phyloP scores from a whole-genome alignment of 2,888 invertebrate species.

The Drosophila meridiana region DNA sequence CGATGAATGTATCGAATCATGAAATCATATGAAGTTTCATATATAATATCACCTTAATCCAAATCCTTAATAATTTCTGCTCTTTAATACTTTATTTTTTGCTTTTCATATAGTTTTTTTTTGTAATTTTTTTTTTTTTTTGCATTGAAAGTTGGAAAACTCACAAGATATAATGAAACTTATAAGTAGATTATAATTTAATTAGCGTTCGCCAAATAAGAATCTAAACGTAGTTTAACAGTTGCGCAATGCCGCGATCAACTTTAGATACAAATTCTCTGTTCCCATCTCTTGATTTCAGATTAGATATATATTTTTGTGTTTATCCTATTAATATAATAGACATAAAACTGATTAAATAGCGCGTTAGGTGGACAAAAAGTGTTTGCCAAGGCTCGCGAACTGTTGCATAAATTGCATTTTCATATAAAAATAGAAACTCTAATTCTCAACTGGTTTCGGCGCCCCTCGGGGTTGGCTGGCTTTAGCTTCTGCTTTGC shows the following conservation, averaged over 20 bases:
- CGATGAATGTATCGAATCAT: too few species aligned
- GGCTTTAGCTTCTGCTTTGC: constrained; percentile 62
- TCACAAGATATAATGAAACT: constrained; percentile 60
- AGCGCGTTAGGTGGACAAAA: constrained; percentile 42
- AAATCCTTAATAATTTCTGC: constrained; percentile 3
- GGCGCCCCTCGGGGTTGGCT: constrained; percentile 1
- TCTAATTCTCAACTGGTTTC: constrained; percentile 50
- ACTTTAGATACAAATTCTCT: constrained; percentile 37
- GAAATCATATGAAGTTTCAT: too few species aligned
- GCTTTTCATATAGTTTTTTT: constrained; percentile 44
- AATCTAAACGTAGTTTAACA: constrained; percentile 41
- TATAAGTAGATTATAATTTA: constrained; percentile 60
- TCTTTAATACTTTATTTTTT: constrained; percentile 57
- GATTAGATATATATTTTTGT: constrained; percentile 11
- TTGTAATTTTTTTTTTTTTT: constrained; percentile 35
- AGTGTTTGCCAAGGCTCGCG: constrained; percentile 26
- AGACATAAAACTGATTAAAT: constrained; percentile 69
- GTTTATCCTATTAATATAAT: constrained; percentile 76
- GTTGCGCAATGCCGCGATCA: constrained; percentile 25
- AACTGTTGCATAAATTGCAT: constrained; percentile 44
- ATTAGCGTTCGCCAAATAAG: constrained; percentile 40
- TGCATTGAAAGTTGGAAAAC: constrained; percentile 59
- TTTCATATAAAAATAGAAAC: constrained; percentile 75
- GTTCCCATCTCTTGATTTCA: constrained; percentile 17
- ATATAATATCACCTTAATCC: too few species aligned